Evolutionary conservation across 2,888 invertebrate species (phyloP).

Genomic region (Hartigia nigra): DNA sequence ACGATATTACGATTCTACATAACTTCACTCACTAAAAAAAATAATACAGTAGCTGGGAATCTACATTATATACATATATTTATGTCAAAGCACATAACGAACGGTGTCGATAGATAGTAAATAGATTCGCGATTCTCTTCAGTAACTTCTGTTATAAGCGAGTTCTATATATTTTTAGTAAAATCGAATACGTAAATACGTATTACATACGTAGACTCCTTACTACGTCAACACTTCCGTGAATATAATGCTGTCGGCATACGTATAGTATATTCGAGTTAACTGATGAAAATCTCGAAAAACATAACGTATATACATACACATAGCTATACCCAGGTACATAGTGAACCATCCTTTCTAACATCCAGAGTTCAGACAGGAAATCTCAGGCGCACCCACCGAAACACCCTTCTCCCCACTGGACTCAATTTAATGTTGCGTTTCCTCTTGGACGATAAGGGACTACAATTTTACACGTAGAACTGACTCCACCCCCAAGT

Average conservation of each 20-base stretch:
- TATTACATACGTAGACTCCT: neutral
- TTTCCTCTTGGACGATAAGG: conserved; percentile 61
- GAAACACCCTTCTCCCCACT: conserved; percentile 60
- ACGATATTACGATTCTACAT: conserved; percentile 13
- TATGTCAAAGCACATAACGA: neutral
- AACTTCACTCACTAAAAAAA: neutral
- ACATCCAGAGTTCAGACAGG: conserved; percentile 58
- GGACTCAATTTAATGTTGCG: conserved; percentile 63
- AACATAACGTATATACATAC: conserved; percentile 16
- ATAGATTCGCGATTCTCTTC: neutral
- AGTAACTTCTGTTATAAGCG: neutral
- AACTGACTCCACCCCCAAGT: conserved; percentile 29
- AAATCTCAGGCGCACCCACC: conserved; percentile 65
- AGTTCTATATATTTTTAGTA: neutral
- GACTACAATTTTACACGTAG: conserved; percentile 53
- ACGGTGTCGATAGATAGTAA: neutral
- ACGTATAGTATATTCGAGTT: neutral
- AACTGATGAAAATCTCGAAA: neutral
- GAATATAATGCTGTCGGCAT: neutral
- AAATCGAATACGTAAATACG: neutral
- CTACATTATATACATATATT: neutral
- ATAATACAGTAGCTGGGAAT: neutral
- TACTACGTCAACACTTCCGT: neutral
- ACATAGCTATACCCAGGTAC: conserved; percentile 15
- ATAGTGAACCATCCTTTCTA: conserved; percentile 54